Evolutionary conservation across 1,140 invertebrate genomes (phyloP).

Genomic region (Argopecten irradians): DNA sequence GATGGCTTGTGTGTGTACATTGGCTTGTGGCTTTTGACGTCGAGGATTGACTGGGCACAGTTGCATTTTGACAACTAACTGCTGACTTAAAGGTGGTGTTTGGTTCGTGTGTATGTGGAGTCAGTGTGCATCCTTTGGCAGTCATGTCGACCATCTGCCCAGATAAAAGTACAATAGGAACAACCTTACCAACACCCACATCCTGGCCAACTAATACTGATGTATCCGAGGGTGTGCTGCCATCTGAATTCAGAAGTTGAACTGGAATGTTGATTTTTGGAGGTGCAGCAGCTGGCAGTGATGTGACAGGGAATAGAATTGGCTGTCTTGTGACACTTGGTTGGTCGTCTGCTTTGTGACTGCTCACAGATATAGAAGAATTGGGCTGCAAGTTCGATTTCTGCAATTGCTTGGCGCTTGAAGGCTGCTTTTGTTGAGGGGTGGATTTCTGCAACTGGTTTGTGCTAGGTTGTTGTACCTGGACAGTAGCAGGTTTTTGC

Average conservation of each 20-base stretch:
- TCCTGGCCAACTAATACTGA: background rate
- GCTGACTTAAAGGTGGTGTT: background rate
- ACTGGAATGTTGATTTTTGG: conserved; percentile 17
- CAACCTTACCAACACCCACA: background rate
- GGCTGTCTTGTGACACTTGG: background rate
- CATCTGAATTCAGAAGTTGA: background rate
- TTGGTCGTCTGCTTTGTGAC: background rate
- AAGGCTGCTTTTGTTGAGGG: background rate
- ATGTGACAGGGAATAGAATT: background rate
- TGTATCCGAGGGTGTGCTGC: background rate
- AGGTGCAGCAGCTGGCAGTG: background rate
- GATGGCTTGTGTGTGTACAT: background rate
- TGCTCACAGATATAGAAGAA: background rate
- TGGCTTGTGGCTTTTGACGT: background rate
- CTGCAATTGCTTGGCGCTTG: background rate
- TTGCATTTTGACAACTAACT: background rate
- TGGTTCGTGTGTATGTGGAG: background rate
- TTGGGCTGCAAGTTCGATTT: background rate
- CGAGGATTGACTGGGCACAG: background rate
- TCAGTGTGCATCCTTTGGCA: background rate
- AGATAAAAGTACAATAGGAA: background rate
- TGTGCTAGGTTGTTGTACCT: background rate
- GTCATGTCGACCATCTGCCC: background rate
- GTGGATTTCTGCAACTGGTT: background rate
- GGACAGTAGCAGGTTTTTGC: background rate